These are phyloP conservation scores for Gymnothorax javanicus DNA, from an alignment of 2,797 vertebrate species.

Conservation along the genomic window DNA sequence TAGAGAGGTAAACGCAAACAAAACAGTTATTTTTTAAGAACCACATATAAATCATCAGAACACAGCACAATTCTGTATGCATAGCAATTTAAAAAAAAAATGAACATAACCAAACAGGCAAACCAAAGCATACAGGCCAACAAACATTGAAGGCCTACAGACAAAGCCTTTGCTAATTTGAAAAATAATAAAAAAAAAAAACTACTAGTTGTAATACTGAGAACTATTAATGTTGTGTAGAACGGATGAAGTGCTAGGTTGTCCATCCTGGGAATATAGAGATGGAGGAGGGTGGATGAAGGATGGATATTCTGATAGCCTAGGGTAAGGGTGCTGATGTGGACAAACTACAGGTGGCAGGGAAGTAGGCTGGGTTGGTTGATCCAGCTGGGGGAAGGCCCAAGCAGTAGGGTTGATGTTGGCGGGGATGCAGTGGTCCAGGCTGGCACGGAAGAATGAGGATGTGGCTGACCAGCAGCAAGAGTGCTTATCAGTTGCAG, in stretches of 20 bases:
- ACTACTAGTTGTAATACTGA: neutral
- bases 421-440: neutral
- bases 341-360: neutral
- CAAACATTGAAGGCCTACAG: neutral
- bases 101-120: too few relatives aligned
- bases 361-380: neutral
- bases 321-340: neutral
- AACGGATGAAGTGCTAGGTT: neutral
- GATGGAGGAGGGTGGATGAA: too few relatives aligned
- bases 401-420: neutral
- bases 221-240: neutral
- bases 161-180: neutral
- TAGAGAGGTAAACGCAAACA: neutral
- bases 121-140: neutral
- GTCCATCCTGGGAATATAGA: neutral
- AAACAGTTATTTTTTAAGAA: neutral
- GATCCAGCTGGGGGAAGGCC: neutral
- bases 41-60: neutral
- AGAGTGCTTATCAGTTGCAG: slow-evolving; percentile 1
- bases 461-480: neutral
- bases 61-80: neutral
- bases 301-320: neutral
- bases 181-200: neutral
- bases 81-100: neutral
- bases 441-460: neutral